A percentile compares a stretch with the other conserved stretches of the same genome.
These are phyloP conservation scores for Leptocoma aspasia DNA, from an alignment of 2,113 vertebrate genomes.

Conservation along the genomic window DNA sequence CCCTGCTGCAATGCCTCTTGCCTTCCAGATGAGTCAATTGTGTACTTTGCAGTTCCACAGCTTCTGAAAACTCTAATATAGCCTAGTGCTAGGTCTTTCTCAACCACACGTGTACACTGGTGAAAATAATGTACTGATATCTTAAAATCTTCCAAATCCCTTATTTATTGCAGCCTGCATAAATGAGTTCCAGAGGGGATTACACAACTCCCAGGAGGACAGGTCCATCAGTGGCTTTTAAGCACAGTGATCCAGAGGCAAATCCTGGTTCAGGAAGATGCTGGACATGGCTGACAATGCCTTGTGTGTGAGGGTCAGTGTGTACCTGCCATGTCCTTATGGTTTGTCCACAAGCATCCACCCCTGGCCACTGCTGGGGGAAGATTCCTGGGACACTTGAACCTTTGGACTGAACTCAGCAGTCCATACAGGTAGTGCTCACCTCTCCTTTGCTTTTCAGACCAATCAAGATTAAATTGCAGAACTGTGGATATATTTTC, in stretches of 20 bases:
- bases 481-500: background rate
- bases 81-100: background rate
- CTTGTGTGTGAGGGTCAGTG: background rate
- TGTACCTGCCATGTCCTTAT: background rate
- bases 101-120: background rate
- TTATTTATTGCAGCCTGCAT: slow-evolving; percentile 3
- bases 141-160: slow-evolving; percentile 13
- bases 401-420: background rate
- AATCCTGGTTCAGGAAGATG: background rate
- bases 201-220: background rate
- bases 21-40: accelerated
- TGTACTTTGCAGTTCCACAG: background rate
- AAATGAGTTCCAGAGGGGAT: background rate
- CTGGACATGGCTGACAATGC: background rate
- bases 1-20: background rate
- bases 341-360: background rate
- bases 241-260: background rate
- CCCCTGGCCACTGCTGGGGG: background rate
- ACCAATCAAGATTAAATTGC: background rate
- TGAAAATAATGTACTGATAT: background rate
- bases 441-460: background rate
- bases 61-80: background rate
- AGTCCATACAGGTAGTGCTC: background rate
- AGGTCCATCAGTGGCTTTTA: background rate
- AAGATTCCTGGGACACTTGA: background rate